A percentile compares a stretch with the other conserved stretches of the same genome.
Evolutionary conservation across 2,797 vertebrate species (phyloP).

Genomic region (Natrix natrix): DNA sequence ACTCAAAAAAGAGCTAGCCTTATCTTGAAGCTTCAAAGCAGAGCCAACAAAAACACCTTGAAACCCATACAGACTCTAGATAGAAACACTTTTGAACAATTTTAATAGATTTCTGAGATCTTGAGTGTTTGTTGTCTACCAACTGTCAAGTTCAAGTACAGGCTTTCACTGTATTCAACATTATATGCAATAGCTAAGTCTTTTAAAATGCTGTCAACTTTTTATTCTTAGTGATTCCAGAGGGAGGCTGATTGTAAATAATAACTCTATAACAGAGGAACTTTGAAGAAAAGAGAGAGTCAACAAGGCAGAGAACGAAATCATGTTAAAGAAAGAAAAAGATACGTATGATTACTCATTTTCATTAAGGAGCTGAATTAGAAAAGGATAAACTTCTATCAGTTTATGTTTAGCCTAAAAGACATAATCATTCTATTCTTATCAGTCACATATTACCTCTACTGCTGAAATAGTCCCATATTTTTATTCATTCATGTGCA

Average conservation of each 20-base stretch:
- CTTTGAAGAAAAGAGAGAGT: neutral
- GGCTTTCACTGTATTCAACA: neutral
- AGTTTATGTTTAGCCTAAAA: neutral
- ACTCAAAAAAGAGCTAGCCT: conserved; percentile 42
- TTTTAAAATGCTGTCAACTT: neutral
- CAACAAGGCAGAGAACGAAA: neutral
- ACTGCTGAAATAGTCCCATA: neutral
- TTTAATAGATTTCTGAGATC: conserved; percentile 10
- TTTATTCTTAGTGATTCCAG: neutral
- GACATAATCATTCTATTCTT: neutral
- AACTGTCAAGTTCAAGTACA: conserved; percentile 12
- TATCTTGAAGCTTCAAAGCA: conserved; percentile 35
- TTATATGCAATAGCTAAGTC: neutral
- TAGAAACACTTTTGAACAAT: conserved; percentile 12
- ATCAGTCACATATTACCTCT: neutral
- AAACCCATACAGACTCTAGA: neutral
- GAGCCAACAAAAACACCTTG: conserved; percentile 19
- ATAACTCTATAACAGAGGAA: neutral
- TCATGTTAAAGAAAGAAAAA: neutral
- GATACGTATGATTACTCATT: neutral
- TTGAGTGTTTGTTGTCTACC: conserved; percentile 13
- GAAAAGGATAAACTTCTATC: neutral
- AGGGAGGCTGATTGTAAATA: neutral
- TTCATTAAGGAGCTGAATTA: neutral
- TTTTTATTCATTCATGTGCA: neutral